phyloP scores from a whole-genome alignment of 1,140 invertebrate genomes.

The Galleria mellonella region DNA sequence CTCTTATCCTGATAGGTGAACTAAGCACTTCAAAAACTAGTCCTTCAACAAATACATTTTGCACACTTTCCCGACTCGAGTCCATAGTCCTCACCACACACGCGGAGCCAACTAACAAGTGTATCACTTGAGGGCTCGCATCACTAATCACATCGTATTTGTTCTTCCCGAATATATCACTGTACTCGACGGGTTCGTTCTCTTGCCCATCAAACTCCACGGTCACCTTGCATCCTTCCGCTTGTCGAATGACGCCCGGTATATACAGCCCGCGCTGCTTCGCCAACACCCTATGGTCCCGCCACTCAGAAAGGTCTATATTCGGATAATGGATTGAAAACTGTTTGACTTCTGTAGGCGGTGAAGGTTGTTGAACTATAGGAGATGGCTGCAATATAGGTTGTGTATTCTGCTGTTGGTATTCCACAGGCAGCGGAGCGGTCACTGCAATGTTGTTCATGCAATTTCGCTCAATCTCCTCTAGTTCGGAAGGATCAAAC shows the following conservation, averaged over 20 bases:
- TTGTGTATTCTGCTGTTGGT: conserved; percentile 34
- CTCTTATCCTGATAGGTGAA: conserved; percentile 83
- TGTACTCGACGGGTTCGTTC: conserved; percentile 77
- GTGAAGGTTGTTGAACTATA: conserved; percentile 41
- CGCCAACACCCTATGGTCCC: conserved; percentile 91
- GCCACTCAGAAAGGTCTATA: conserved; percentile 93
- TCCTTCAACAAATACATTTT: conserved; percentile 87
- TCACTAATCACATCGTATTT: conserved; percentile 94
- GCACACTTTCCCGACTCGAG: conserved; percentile 51
- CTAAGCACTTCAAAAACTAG: conserved; percentile 83
- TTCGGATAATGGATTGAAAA: conserved; percentile 55
- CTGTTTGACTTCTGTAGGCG: conserved; percentile 38
- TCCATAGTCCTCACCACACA: conserved; percentile 76
- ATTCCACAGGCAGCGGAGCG: conserved; percentile 35
- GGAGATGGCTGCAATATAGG: conserved; percentile 49
- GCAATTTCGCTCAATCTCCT: conserved; percentile 76
- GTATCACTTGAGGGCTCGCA: conserved; percentile 89
- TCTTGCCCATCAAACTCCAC: conserved; percentile 82
- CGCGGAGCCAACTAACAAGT: conserved; percentile 74
- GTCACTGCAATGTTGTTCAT: conserved; percentile 43
- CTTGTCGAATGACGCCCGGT: conserved; percentile 84
- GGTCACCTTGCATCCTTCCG: conserved; percentile 78
- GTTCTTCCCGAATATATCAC: conserved; percentile 83
- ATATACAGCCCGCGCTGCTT: conserved; percentile 88
- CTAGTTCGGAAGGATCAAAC: conserved; percentile 88